Evolutionary conservation across 1,140 invertebrate genomes (phyloP).

Genomic region (Drosophila nasuta): DNA sequence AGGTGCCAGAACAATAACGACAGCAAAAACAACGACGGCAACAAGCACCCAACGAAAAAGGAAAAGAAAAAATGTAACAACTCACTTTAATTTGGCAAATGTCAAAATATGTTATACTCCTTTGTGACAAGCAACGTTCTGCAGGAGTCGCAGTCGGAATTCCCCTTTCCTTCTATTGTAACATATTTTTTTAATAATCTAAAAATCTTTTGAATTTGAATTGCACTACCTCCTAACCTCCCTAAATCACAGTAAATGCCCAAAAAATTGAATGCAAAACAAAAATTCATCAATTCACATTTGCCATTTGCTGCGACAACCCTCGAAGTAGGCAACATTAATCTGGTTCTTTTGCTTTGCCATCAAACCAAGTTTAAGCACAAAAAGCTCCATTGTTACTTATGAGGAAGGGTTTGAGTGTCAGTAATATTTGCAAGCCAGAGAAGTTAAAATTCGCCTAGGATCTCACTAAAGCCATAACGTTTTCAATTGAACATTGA

Average conservation of each 20-base stretch:
- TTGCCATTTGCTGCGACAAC: constrained; percentile 56
- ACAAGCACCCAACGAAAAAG: constrained; percentile 9
- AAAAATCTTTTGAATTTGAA: constrained; percentile 63
- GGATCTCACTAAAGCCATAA: no score
- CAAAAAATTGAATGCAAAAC: constrained; percentile 44
- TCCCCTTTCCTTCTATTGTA: constrained; percentile 36
- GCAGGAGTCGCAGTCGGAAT: constrained; percentile 3
- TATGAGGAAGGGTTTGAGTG: constrained; percentile 1
- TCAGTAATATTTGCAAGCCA: constrained; percentile 26
- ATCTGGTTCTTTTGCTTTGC: constrained; percentile 19
- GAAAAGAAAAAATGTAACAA: constrained; percentile 34
- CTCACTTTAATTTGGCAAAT: constrained; percentile 76
- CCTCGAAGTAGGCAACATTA: constrained; percentile 46
- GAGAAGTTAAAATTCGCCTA: not conserved
- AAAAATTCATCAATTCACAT: constrained; percentile 66
- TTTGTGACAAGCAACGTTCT: constrained; percentile 25
- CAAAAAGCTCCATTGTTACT: constrained; percentile 56
- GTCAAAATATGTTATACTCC: constrained; percentile 58
- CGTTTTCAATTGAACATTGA: no score
- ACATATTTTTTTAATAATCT: constrained; percentile 75
- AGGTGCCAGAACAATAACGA: constrained; percentile 49
- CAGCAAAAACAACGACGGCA: not conserved
- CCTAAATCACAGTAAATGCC: constrained; percentile 30
- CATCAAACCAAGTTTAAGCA: constrained; percentile 49
- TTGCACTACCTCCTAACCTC: constrained; percentile 56